Base-by-base conservation (phyloP, 2,113 vertebrate genomes). In the Eudyptes chrysolophus region DNA sequence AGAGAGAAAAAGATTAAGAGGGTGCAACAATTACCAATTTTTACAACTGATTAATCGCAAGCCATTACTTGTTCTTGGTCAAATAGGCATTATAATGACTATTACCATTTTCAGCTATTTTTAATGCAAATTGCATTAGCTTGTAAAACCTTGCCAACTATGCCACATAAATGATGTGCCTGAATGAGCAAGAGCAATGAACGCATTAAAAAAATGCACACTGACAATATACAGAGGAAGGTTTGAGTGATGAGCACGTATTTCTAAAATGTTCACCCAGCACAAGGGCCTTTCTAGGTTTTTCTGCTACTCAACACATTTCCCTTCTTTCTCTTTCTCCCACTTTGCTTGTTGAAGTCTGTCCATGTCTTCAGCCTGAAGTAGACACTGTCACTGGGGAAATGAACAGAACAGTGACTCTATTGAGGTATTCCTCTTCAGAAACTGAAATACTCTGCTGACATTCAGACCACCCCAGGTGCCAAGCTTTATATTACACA, bases 1-100 rank as follows among this genome's bases (percentile, higher is more conserved):
- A 99, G 99, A 99, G 98, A 99, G 98, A 98, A 99, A 98, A 98
- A 99, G 98, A 99, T 98, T 99, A 99, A 99, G 98, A 99, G 99
- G 99, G 98, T 99, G 99, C 98, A 98, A 99, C 99, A 99, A 99
- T 99, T 98, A 99, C 98, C 98, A 99, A 99, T 99, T 99, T 99
- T 98, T 99, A 98, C 97, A 98, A 98, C 99, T 99, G 98, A 99
- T 99, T 99, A 99, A 99, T 99, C 98, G 94, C 98, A 98, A 98
- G 98, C 98, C 98, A 98, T 99, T 99, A 98, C 98, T 98, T 99
- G 98, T 98, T 98, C 98, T 98, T 98, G 98, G 98, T 98, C 98
- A 98, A 99, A 99, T 98, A 98, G 98, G 98, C 98, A 98, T 98
- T 98, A 98, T 98, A 98, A 99, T 98, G 98, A 98, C 98, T 98